Conservation (phyloP, 2,888 invertebrate species). For the Coleophora deauratella region DNA sequence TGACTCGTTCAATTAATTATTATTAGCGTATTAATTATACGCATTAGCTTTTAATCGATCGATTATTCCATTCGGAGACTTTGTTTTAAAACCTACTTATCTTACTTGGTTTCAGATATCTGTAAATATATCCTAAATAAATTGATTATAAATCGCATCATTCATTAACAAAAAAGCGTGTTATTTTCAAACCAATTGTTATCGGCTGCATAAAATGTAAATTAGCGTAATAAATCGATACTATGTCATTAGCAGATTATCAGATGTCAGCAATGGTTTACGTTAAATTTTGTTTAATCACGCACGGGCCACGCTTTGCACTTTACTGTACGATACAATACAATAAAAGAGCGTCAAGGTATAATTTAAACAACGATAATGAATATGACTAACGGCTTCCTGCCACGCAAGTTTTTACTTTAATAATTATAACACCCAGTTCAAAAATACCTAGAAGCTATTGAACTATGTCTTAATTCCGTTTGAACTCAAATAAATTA, state of each 20-base stretch:
- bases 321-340: constrained; percentile 25
- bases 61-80: no score
- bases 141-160: no score
- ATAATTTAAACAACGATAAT: constrained; percentile 65
- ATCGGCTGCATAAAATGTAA: constrained; percentile 27
- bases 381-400: constrained; percentile 58
- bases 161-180: neutral
- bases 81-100: no score
- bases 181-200: neutral
- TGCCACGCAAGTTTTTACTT: constrained; percentile 61
- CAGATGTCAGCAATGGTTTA: constrained; percentile 31
- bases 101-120: no score
- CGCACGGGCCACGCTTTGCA: constrained; percentile 37
- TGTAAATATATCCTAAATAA: no score
- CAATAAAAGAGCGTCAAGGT: constrained; percentile 55
- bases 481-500: no score
- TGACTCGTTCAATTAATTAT: no score
- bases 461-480: constrained; percentile 36
- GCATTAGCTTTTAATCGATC: no score
- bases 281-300: constrained; percentile 47
- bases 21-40: no score
- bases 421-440: constrained; percentile 47
- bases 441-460: constrained; percentile 45
- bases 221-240: constrained; percentile 31
- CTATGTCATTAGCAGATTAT: constrained; percentile 34